Evolutionary conservation across 1,140 invertebrate genomes (phyloP).

Genomic region (Tribolium madens): DNA sequence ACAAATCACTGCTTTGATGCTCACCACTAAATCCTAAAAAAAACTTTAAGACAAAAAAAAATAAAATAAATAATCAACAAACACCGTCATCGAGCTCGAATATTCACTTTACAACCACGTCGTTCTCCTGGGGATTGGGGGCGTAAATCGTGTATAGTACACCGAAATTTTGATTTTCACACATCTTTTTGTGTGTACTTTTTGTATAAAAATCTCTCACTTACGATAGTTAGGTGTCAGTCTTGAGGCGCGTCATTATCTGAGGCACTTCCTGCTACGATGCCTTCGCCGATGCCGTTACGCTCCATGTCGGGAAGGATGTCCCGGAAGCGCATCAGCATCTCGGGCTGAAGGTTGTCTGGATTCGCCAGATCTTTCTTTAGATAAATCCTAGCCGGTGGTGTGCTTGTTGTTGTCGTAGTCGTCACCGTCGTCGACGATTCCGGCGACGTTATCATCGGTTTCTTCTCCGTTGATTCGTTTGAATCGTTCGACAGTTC

Average conservation of each 20-base stretch:
- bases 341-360: constrained; percentile 67
- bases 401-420: constrained; percentile 51
- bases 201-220: constrained; percentile 62
- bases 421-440: constrained; percentile 60
- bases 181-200: constrained; percentile 36
- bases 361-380: constrained; percentile 71
- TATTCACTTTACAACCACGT: constrained; percentile 61
- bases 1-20: constrained; percentile 63
- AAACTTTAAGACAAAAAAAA: constrained; percentile 50
- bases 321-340: constrained; percentile 67
- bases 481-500: constrained; percentile 64
- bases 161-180: constrained; percentile 34
- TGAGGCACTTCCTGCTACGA: constrained; percentile 59
- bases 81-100: constrained; percentile 62
- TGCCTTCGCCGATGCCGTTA: constrained; percentile 57
- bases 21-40: constrained; percentile 53
- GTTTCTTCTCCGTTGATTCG: constrained; percentile 57
- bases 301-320: constrained; percentile 58
- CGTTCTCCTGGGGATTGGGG: constrained; percentile 35
- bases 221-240: constrained; percentile 64
- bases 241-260: constrained; percentile 64
- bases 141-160: constrained; percentile 4
- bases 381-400: constrained; percentile 67
- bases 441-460: constrained; percentile 37
- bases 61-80: constrained; percentile 63